Conservation (phyloP, 2,797 vertebrate species). For the Balearica regulorum region DNA sequence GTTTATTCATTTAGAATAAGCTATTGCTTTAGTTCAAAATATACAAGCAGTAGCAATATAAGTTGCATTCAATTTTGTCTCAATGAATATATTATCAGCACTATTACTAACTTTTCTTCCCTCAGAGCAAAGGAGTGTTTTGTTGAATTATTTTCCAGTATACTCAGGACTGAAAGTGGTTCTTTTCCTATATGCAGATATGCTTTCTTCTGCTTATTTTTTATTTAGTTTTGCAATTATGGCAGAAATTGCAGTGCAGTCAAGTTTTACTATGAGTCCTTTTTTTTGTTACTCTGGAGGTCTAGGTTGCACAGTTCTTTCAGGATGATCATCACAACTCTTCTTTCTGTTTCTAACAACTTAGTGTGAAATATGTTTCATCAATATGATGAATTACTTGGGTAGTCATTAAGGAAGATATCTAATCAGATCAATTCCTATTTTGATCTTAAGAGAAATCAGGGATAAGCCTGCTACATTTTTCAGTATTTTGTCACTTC, state of each 20-base stretch:
- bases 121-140: background rate
- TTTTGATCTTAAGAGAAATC: background rate
- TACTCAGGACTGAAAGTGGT: background rate
- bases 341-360: background rate
- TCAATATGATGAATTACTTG: background rate
- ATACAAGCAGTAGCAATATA: slow-evolving; percentile 15
- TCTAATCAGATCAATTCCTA: background rate
- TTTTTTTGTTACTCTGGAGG: background rate
- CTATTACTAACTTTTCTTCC: background rate
- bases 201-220: background rate
- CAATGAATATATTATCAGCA: slow-evolving; percentile 23
- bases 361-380: background rate
- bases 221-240: background rate
- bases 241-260: background rate
- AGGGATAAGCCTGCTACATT: background rate
- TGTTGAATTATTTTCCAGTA: background rate
- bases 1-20: slow-evolving; percentile 44
- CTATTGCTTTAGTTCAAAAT: background rate
- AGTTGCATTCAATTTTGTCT: slow-evolving; percentile 40
- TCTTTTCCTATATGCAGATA: background rate
- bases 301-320: background rate
- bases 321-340: background rate
- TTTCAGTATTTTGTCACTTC: background rate
- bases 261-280: background rate
- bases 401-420: background rate